phyloP scores from a whole-genome alignment of 2,797 vertebrate species.

The Tapirus indicus region DNA sequence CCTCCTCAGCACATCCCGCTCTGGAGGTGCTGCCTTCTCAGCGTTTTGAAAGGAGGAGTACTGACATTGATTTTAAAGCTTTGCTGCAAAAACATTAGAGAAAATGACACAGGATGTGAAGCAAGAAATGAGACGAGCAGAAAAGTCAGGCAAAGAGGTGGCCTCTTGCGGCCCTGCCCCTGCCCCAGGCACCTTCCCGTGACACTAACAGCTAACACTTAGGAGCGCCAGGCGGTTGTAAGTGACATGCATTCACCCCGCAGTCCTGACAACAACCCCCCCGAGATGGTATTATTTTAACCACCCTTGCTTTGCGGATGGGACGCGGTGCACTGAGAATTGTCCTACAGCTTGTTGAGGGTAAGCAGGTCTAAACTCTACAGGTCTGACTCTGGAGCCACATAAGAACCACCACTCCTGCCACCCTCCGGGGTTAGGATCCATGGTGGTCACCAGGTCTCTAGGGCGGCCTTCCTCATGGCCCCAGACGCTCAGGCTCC shows the following conservation, averaged over 20 bases:
- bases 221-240: not conserved
- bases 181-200: not conserved
- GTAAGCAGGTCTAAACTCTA: not conserved
- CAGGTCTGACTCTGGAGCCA: too few species aligned
- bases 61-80: not conserved
- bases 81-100: not conserved
- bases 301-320: not conserved
- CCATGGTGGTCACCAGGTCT: fast-evolving
- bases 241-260: too few species aligned
- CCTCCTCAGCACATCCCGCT: not conserved
- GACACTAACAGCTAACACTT: not conserved
- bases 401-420: too few species aligned
- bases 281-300: not conserved
- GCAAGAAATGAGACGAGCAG: not conserved
- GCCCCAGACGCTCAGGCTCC: fast-evolving
- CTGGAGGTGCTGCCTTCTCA: fast-evolving
- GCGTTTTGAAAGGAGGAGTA: not conserved
- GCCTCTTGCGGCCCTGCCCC: not conserved
- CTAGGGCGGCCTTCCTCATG: not conserved
- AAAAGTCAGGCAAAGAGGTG: not conserved
- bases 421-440: too few species aligned
- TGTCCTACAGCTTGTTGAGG: not conserved
- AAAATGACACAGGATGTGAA: not conserved
- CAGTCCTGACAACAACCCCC: not conserved
- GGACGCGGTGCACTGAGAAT: not conserved